Base-by-base conservation (phyloP, 1,140 invertebrate species). In the Brachystomella parvula region DNA sequence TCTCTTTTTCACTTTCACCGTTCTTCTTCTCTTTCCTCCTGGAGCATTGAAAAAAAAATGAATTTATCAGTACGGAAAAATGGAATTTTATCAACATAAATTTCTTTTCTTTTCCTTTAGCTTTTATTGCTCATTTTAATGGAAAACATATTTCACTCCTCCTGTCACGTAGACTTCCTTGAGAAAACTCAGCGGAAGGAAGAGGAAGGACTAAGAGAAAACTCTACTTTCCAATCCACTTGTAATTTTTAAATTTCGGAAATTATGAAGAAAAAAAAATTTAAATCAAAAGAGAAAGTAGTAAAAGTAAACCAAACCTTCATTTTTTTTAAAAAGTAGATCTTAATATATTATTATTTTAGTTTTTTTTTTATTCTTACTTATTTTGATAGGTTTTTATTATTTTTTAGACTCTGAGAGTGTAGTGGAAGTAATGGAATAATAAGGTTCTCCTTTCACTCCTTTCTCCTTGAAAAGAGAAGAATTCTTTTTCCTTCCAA, bases 1-100 rank as follows among this genome's bases (percentile, higher is more conserved):
- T 44, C 28, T 15, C 28, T 53, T n/a, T 44, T 44, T n/a, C 39
- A 44, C 39, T 44, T 44, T 44, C 39, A 9, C 39, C n/a, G 24
- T 56, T 21, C 29, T 29, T 17, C 57, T 59, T 24, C 57, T 15
- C 57, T 19, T 30, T 30, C 31, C 49, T 53, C 49, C 49, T 24
- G 24, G 21, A 21, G 57, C 31, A 67, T 56, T 47, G 47, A 59
- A 56, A 63, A 62, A 72, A 72, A 72, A 70, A 72, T 72, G 71
- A 72, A 72, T 72, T 69, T 72, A 72, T 72, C 71, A 72, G 71
- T 72, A 72, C 62, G 68, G 70, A 72, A 72, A 72, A 72, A 72
- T 72, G 71, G 71, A 69, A 72, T 72, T 72, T 72, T 72, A 67
- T 69, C 70, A 71, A 71, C 67, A 72, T 72, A 72, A 72, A 72